Evolutionary conservation across 2,888 invertebrate genomes (phyloP).

Genomic region (Marronus borbonicus): DNA sequence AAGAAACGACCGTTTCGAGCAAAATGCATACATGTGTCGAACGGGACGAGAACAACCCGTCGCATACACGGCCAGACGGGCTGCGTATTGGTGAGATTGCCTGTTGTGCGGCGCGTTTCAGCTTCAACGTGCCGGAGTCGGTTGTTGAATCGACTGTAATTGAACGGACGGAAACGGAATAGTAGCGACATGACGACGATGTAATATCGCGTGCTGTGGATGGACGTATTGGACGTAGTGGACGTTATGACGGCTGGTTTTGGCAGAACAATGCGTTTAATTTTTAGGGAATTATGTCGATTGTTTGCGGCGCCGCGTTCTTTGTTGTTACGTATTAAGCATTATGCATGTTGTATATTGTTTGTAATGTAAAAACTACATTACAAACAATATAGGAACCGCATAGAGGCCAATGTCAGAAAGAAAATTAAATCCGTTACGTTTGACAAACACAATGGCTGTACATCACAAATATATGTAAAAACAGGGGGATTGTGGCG

Average conservation of each 20-base stretch:
- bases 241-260: not conserved
- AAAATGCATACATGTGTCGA: not conserved
- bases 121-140: not conserved
- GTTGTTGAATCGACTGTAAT: constrained; percentile 2
- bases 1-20: not conserved
- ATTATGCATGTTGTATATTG: too few relatives aligned
- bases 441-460: too few relatives aligned
- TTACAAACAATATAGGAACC: too few relatives aligned
- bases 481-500: too few relatives aligned
- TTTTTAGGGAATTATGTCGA: not conserved
- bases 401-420: too few relatives aligned
- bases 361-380: too few relatives aligned
- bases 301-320: not conserved
- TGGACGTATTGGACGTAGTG: not conserved
- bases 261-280: not conserved
- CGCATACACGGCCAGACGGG: not conserved
- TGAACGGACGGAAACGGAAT: constrained; percentile 2
- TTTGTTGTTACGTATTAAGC: too few relatives aligned
- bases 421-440: too few relatives aligned
- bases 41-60: not conserved
- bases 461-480: too few relatives aligned
- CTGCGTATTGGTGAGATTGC: not conserved
- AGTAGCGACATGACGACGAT: not conserved
- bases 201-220: too few relatives aligned
- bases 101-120: not conserved